Percentiles rank a stretch among this genome's conserved stretches.
Conservation (phyloP, 2,888 invertebrate species). For the Onchidella celtica region DNA sequence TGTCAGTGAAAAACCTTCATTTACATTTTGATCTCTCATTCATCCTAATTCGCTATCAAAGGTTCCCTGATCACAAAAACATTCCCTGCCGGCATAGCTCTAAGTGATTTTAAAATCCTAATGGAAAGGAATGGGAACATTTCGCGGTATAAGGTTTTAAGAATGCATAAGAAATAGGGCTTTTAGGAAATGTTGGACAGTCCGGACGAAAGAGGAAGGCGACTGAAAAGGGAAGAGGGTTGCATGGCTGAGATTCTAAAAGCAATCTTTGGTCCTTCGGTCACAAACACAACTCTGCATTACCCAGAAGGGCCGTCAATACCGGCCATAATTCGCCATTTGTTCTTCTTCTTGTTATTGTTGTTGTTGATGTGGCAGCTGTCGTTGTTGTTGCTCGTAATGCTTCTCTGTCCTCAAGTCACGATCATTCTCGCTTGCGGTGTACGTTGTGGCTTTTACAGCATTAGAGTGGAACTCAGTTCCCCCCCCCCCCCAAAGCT, state of each 20-base stretch:
- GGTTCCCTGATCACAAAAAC: constrained; percentile 2
- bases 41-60: constrained; percentile 26
- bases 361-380: neutral
- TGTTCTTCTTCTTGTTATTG: neutral
- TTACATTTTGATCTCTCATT: constrained; percentile 32
- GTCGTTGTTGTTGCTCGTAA: neutral
- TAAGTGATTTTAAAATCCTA: constrained; percentile 36
- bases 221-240: neutral
- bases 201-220: neutral
- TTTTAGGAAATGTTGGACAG: neutral
- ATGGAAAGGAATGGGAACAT: constrained; percentile 22
- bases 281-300: no score
- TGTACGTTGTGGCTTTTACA: no score
- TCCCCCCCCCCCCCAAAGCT: no score
- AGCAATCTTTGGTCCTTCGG: no score
- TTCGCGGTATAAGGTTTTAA: constrained; percentile 7
- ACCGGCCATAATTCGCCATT: no score
- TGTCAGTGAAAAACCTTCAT: constrained; percentile 36
- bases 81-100: neutral
- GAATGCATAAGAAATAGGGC: neutral
- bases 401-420: neutral
- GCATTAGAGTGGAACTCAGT: no score
- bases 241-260: neutral
- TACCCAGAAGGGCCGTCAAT: no score
- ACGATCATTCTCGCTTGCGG: no score